Evolutionary conservation across 2,113 vertebrate species (phyloP), one percentile per base, ranked within the genome.

Genomic region (Desmodus rotundus): DNA sequence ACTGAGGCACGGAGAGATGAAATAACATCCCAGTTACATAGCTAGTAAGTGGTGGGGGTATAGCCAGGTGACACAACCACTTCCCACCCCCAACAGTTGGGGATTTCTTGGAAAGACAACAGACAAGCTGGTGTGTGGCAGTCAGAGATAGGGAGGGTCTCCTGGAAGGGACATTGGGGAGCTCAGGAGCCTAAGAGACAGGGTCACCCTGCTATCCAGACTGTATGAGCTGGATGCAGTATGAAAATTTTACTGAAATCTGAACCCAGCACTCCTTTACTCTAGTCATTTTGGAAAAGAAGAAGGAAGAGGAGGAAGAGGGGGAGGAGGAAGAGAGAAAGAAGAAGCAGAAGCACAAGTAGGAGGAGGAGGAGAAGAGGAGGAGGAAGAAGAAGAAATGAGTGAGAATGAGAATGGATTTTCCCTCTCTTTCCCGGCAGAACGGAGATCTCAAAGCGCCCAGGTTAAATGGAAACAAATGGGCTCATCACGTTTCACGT

Each of bases 381-480:
- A 26, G 13, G 24, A 15, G 26, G 28, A 31, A 76, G 43, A 17
- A 47, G 26, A 58, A 24, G 41, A 47, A 45, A 41, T 76, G 73
- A 38, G 9, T 73, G 45, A 86, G 72, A 70, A 70, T 90, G 63
- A 86, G 26, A 88, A 80, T 6, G 50, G 52, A 90, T 76, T 56
- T 80, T 76, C 28, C 41, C 28, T 72, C 36, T 15, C 6, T 84
- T 89, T 83, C 50, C 56, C 33, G 68, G 26, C 50, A 78, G 65
- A 47, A 91, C 47, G 65, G 78, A 65, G 88, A 87, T 95, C 87
- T 97, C 94, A 67, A 97, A 96, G 88, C 31, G 19, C 20, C 61
- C 26, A 20, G 56, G 61, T 63, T 68, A 31, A 70, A 76, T 15
- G 16, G 50, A 93, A 89, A 87, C 76, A 86, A 58, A 83, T 72